These are phyloP conservation scores for Zosterops hypoxanthus DNA, from an alignment of 2,113 vertebrate species.

Conservation along the genomic window DNA sequence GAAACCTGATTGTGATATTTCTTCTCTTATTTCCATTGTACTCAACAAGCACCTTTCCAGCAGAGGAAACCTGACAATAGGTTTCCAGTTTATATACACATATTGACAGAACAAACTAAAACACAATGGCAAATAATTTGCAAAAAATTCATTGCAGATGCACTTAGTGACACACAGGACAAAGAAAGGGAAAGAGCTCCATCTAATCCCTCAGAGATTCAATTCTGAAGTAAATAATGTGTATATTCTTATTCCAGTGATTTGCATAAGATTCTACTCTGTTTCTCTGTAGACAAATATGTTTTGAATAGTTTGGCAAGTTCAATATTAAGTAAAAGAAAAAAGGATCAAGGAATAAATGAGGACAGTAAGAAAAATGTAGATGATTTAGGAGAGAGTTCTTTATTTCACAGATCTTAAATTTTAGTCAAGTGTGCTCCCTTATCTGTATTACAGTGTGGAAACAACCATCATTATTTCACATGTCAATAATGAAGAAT, in stretches of 20 bases:
- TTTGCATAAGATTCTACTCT: background rate
- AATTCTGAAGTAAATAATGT: background rate
- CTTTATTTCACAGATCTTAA: background rate
- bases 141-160: background rate
- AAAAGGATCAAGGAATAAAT: background rate
- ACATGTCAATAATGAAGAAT: background rate
- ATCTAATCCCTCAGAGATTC: background rate
- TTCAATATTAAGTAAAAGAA: background rate
- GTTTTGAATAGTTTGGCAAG: background rate
- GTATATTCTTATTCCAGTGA: background rate
- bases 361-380: background rate
- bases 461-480: background rate
- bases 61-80: background rate
- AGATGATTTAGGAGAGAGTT: background rate
- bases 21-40: background rate
- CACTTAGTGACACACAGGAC: background rate
- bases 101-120: background rate
- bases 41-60: background rate
- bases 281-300: background rate
- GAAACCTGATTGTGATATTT: background rate
- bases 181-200: background rate
- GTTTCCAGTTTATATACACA: background rate
- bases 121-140: fast-evolving
- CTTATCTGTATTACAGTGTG: background rate
- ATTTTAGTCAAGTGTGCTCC: background rate